Conservation (phyloP, 2,797 vertebrate species). For the Poeciliopsis paucimaculata region DNA sequence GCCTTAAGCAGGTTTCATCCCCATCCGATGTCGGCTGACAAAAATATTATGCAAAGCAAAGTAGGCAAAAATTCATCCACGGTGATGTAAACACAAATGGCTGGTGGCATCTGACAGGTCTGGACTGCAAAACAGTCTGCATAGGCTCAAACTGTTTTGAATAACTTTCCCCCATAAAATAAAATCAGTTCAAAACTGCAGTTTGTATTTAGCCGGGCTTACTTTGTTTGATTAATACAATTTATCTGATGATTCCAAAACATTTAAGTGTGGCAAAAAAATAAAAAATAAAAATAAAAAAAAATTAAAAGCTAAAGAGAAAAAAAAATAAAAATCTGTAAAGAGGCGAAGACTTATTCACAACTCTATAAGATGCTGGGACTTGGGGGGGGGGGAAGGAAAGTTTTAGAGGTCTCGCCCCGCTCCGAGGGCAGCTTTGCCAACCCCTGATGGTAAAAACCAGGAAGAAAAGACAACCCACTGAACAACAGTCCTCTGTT, state of each 20-base stretch:
- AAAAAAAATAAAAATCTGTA: background rate
- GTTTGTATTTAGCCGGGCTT: background rate
- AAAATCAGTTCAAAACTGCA: background rate
- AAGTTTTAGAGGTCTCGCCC: background rate
- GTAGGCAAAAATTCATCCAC: background rate
- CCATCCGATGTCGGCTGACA: background rate
- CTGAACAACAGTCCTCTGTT: background rate
- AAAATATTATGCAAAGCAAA: background rate
- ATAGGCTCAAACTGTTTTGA: background rate
- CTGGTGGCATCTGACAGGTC: too few relatives aligned
- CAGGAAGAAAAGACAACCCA: slow-evolving; percentile 50
- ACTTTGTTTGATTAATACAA: background rate
- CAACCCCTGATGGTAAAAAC: slow-evolving; percentile 9
- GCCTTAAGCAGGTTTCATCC: background rate
- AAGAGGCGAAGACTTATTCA: background rate
- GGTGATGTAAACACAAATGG: background rate
- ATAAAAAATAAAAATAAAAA: background rate
- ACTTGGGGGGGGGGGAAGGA: background rate
- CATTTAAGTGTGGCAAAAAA: too few relatives aligned
- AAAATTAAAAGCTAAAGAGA: background rate
- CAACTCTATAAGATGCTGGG: background rate
- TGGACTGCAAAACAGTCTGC: too few relatives aligned
- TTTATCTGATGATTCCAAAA: background rate
- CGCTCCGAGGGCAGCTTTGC: background rate
- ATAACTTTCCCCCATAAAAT: background rate